phyloP scores from a whole-genome alignment of 2,797 vertebrate species.

The Xyrichtys novacula region DNA sequence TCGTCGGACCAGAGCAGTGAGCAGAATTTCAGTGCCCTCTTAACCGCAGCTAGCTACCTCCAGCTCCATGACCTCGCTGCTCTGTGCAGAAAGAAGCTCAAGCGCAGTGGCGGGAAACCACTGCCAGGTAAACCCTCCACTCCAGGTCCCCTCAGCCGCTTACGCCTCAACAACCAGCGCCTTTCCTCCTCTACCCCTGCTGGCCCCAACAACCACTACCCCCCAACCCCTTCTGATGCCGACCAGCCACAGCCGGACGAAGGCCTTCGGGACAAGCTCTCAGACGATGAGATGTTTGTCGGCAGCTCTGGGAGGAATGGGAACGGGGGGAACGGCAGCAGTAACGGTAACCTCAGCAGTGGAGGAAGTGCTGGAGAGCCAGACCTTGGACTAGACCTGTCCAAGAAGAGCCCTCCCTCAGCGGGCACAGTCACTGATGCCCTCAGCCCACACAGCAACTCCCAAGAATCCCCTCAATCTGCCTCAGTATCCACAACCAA shows the following conservation, averaged over 20 bases:
- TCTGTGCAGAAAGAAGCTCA: conserved; percentile 96
- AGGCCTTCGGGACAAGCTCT: conserved; percentile 88
- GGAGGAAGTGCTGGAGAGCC: conserved; percentile 82
- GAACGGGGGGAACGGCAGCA: conserved; percentile 74
- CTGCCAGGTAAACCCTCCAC: conserved; percentile 88
- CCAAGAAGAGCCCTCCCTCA: conserved; percentile 92
- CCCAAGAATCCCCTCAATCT: conserved; percentile 90
- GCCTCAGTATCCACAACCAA: conserved; percentile 93
- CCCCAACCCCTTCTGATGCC: conserved; percentile 74
- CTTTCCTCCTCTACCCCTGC: conserved; percentile 87
- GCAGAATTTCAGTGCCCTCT: conserved; percentile 94
- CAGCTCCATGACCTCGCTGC: conserved; percentile 97
- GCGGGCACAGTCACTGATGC: conserved; percentile 88
- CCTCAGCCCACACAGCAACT: conserved; percentile 90
- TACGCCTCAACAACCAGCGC: conserved; percentile 90
- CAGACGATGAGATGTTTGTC: conserved; percentile 92
- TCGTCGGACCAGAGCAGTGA: conserved; percentile 91
- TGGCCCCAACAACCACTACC: conserved; percentile 88
- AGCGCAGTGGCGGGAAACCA: conserved; percentile 89
- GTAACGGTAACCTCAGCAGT: conserved; percentile 88
- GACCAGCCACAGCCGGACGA: conserved; percentile 82
- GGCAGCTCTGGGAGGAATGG: conserved; percentile 86
- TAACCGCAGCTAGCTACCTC: conserved; percentile 99
- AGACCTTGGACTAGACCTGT: conserved; percentile 94
- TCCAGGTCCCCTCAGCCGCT: conserved; percentile 78